Evolutionary conservation across 2,797 vertebrate species (phyloP), one percentile per base, ranked within the genome.

Genomic region (Acanthiza pusilla): DNA sequence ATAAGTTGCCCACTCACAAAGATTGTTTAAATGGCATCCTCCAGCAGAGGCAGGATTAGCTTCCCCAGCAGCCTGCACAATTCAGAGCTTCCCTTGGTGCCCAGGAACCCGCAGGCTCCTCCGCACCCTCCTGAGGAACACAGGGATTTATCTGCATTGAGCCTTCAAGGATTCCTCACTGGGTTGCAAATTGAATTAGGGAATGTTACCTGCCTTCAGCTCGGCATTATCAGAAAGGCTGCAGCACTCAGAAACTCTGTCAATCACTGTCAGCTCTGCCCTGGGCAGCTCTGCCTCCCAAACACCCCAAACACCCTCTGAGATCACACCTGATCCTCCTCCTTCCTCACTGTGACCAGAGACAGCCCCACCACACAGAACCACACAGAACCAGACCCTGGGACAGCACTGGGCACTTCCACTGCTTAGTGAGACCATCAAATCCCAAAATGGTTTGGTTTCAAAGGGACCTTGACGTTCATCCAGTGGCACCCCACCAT

Each of bases 1-100:
- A 76, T 88, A 93, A 91, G 90, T 75, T 91, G 95, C 91, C 81
- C 75, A 34, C 84, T 94, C 58, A 62, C 67, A 85, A 73, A 81
- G 87, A 6, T 86, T 72, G 55, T 67, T 91, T 77, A 63, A 96
- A 84, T 54, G 51, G 82, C 62, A 77, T 48, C 73, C 68, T 95
- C 47, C 18, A 62, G 43, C 88, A 95, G 71, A 80, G 84, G 92
- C 78, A 89, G 92, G 94, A 88, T 89, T 68, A 89, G 78, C 89
- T 43, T 77, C 43, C 78, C 92, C 67, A 90, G 68, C 81, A 89
- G 93, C 88, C 83, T 85, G 65, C 1, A 45, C 58, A 67, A 50
- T 54, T 57, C 90, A 50, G 73, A 54, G n/a, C 73, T 82, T 61
- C 57, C 74, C 91, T 61, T 40, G 5, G 76, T 13, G 62, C 77